Percentiles rank a stretch among this genome's conserved stretches.
Evolutionary conservation across 2,797 vertebrate genomes (phyloP).

Genomic region (Esox lucius): DNA sequence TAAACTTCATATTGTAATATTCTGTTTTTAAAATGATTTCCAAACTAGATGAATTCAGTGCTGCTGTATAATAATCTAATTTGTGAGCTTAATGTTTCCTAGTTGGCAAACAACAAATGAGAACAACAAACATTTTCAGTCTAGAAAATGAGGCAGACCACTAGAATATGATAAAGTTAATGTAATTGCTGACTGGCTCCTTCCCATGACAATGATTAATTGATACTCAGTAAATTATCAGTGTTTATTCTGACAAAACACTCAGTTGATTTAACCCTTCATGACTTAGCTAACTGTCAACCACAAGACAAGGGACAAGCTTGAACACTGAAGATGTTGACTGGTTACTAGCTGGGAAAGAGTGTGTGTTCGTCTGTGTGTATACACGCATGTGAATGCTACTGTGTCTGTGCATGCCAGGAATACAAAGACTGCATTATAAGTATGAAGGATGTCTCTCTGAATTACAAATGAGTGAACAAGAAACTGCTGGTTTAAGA

Average conservation of each 20-base stretch:
- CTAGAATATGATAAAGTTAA: slow-evolving; percentile 30
- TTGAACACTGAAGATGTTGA: not conserved
- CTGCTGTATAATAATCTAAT: not conserved
- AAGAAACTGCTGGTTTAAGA: too few species aligned
- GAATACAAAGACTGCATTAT: too few species aligned
- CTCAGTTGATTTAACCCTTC: slow-evolving; percentile 12
- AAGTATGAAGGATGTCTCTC: too few species aligned
- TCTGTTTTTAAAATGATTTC: not conserved
- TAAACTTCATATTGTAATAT: too few species aligned
- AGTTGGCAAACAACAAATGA: not conserved
- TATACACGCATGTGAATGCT: not conserved
- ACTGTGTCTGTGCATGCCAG: not conserved
- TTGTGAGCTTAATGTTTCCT: not conserved
- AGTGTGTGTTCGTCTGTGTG: not conserved
- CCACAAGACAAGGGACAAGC: not conserved
- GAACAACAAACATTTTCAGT: slow-evolving; percentile 18
- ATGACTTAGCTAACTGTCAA: slow-evolving; percentile 3
- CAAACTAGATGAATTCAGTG: not conserved
- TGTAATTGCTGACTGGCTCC: slow-evolving; percentile 20
- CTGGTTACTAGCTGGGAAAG: not conserved
- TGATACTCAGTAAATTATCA: slow-evolving; percentile 45
- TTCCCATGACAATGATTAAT: slow-evolving; percentile 52
- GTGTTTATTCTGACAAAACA: slow-evolving; percentile 34
- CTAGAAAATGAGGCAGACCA: slow-evolving; percentile 15
- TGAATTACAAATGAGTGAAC: too few species aligned